These are phyloP conservation scores for Ctenodactylus gundi DNA, from an alignment of 2,113 vertebrate species.

Conservation along the genomic window DNA sequence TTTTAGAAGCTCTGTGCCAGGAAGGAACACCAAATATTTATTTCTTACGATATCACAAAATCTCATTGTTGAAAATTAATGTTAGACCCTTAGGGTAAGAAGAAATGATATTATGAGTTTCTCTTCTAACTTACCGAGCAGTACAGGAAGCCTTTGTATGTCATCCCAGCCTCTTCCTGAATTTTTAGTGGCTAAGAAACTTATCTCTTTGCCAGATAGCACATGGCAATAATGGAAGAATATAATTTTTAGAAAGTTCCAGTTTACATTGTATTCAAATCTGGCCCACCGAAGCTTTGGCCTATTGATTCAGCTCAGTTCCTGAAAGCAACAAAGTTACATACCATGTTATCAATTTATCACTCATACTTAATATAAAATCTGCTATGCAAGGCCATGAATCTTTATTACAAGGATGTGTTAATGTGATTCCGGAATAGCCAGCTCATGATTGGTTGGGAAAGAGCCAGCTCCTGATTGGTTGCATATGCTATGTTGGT, in stretches of 20 bases:
- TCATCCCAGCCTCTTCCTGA: background rate
- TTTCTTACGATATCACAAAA: background rate
- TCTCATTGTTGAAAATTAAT: slow-evolving; percentile 8
- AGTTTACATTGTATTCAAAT: slow-evolving; percentile 29
- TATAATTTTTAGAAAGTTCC: slow-evolving; percentile 28
- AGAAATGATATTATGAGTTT: background rate
- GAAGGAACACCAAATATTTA: background rate
- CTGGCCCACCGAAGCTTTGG: background rate
- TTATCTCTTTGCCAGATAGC: background rate
- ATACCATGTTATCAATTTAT: background rate
- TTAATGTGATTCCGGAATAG: slow-evolving; percentile 29
- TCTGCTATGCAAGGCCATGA: slow-evolving; percentile 23
- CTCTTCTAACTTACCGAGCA: background rate
- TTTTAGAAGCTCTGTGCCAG: background rate
- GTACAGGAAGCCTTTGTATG: background rate
- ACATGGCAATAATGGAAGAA: background rate
- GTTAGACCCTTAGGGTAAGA: slow-evolving; percentile 8
- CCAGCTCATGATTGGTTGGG: background rate
- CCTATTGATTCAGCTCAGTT: background rate
- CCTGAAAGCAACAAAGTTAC: background rate
- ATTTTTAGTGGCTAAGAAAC: slow-evolving; percentile 18
- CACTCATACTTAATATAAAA: slow-evolving; percentile 14
- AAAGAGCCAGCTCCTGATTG: slow-evolving; percentile 16
- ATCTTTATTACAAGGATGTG: slow-evolving; percentile 47
- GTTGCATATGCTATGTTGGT: background rate